Conservation (phyloP, 2,797 vertebrate genomes). For the Pangasius krempfi region DNA sequence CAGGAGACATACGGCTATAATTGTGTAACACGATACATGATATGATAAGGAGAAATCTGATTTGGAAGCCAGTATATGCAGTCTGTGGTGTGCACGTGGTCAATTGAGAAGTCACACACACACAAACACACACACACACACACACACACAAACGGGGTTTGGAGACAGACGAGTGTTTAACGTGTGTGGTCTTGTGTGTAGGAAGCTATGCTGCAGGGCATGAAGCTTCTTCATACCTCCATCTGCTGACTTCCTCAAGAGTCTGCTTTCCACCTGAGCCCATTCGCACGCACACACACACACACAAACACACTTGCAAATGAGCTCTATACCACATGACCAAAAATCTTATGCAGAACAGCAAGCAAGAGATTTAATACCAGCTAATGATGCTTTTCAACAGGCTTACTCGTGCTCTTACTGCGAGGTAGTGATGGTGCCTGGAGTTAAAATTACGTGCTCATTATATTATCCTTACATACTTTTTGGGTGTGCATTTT, state of each 20-base stretch:
- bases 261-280: constrained; percentile 74
- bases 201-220: constrained; percentile 68
- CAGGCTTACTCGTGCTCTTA: constrained; percentile 17
- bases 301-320: constrained; percentile 8
- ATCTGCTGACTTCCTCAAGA: constrained; percentile 72
- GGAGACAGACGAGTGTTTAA: constrained; percentile 26
- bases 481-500: constrained; percentile 13
- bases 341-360: constrained; percentile 36
- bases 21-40: constrained; percentile 20
- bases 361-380: constrained; percentile 36
- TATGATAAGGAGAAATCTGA: constrained; percentile 12
- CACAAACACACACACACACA: too few species aligned
- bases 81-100: constrained; percentile 3
- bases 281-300: constrained; percentile 47
- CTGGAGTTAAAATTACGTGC: constrained; percentile 25
- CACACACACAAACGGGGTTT: not conserved
- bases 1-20: constrained; percentile 28
- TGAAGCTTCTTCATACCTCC: constrained; percentile 76
- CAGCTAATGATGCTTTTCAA: constrained; percentile 35
- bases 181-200: constrained; percentile 44
- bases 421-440: not conserved
- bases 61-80: constrained; percentile 8
- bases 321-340: constrained; percentile 34
- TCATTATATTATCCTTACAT: constrained; percentile 19
- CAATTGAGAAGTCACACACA: constrained; percentile 7